Evolutionary conservation across 1,140 invertebrate species (phyloP), one percentile per base, ranked within the genome.

Genomic region (Tenebrio molitor): DNA sequence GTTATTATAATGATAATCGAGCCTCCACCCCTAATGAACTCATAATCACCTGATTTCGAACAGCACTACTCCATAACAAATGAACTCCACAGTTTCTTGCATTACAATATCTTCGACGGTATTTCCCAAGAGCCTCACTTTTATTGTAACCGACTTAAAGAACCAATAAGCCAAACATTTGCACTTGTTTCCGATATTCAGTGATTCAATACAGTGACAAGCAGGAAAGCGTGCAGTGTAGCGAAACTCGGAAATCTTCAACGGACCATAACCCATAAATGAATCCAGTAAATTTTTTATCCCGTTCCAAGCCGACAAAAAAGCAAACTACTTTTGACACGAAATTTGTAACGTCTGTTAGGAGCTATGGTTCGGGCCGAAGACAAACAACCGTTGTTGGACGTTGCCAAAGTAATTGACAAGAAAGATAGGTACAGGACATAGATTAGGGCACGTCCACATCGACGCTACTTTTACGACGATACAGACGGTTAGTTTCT

Each of bases 131-230:
- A 29, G 50, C 25, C 7, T 58, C 21, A 29, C 44, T 50, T 50
- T 50, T 50, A 23, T 17, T 50, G 44, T 21, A 33, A 12, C 25
- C 25, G 8, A 50, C 44, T 50, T 10, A 50, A 50, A 50, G 15
- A 21, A 50, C 23, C 50, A 58, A 58, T 58, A 58, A 58, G 23
- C 25, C 50, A 58, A 58, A 58, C 15, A 58, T 58, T 58, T 58
- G 50, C 50, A 58, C 50, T 29, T 19, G 44, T 58, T 58, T 58
- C 50, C 50, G 50, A 58, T 29, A 58, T 58, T 58, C 23, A 25
- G 29, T 58, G 50, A 58, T 58, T 58, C 23, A 58, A 58, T 58
- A 58, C 7, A 58, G 36, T 39, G 36, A 39, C 36, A 39, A 12
- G 36, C 36, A 7, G 23, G 50, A 58, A 58, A 29, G 21, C 19